Evolutionary conservation across 1,140 invertebrate genomes (phyloP), one percentile per base, ranked within the genome.

Genomic region (Drosophila parabipectinata): DNA sequence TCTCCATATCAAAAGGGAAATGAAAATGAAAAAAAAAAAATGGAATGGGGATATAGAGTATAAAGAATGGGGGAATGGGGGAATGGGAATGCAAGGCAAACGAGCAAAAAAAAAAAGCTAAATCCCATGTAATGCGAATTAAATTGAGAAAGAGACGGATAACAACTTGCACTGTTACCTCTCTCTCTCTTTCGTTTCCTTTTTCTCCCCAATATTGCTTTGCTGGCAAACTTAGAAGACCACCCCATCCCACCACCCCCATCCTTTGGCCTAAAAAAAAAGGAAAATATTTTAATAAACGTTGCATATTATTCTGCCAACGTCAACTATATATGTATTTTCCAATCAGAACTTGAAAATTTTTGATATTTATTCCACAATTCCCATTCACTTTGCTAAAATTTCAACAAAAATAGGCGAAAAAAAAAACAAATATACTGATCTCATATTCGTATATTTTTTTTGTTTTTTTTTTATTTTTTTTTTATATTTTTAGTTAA

Each of bases 111-210:
- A n/a, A 44, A 61, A 48, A 45, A 54, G 34, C 57, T 14, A 62
- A 78, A 73, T 64, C 56, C 44, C 63, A 87, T 81, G 81, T 87
- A 85, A 85, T 59, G 63, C 74, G 55, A 81, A 77, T 85, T 84
- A 80, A 85, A 74, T 72, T 63, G 69, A 24, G 28, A 44, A 39
- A 12, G 12, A 8, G 37, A 47, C 12, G 15, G 12, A 18, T 12
- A 24, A n/a, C 44, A 45, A 21, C 7, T n/a, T 14, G 47, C 24
- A 30, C 15, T 59, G 15, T 28, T 34, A 28, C 58, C 26, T 45
- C 30, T 24, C n/a, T 24, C 26, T 30, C 51, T 30, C 37, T 10
- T 28, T 5, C 37, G 9, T 14, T 41, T 44, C 41, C 41, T 44
- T 18, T 18, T 44, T 44, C n/a, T 28, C 41, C 6, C 34, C 34